Evolutionary conservation across 1,140 invertebrate species (phyloP).

Genomic region (Platyscapa corneri): DNA sequence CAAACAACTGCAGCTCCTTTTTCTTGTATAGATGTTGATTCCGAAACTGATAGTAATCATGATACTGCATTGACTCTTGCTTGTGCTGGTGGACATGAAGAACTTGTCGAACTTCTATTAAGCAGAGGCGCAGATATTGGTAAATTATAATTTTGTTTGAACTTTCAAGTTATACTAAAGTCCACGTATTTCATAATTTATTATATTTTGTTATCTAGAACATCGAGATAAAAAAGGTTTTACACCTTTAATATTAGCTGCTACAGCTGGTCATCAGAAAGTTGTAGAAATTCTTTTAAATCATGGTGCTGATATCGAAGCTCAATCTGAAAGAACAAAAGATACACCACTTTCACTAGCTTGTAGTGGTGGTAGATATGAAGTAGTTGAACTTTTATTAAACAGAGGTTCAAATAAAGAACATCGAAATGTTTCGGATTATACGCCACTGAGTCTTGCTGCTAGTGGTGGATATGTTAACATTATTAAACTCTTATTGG

Average conservation of each 20-base stretch:
- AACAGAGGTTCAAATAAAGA: conserved; percentile 96
- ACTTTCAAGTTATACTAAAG: background rate
- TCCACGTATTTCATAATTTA: no score
- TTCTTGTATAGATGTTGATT: conserved; percentile 92
- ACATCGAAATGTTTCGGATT: conserved; percentile 99
- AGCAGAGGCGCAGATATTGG: conserved; percentile 93
- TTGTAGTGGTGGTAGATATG: conserved; percentile 97
- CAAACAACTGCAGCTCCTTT: conserved; percentile 74
- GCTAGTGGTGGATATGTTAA: conserved; percentile 99
- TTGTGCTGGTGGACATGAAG: conserved; percentile 97
- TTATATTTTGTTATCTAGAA: conserved; percentile 75
- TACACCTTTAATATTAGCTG: conserved; percentile 96
- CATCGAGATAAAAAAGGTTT: conserved; percentile 99
- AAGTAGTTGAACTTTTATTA: conserved; percentile 96
- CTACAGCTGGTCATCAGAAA: conserved; percentile 97
- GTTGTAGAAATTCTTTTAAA: conserved; percentile 95
- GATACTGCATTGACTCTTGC: conserved; percentile 98
- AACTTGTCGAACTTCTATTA: conserved; percentile 93
- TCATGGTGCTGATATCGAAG: conserved; percentile 95
- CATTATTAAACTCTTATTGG: conserved; percentile 95
- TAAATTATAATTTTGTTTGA: conserved; percentile 56
- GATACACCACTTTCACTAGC: conserved; percentile 98
- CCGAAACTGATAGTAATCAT: conserved; percentile 97
- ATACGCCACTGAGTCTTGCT: conserved; percentile 97
- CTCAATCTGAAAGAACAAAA: conserved; percentile 98